Evolutionary conservation across 2,888 invertebrate species (phyloP), one percentile per base, ranked within the genome.

Genomic region (Aphodius sticticus): DNA sequence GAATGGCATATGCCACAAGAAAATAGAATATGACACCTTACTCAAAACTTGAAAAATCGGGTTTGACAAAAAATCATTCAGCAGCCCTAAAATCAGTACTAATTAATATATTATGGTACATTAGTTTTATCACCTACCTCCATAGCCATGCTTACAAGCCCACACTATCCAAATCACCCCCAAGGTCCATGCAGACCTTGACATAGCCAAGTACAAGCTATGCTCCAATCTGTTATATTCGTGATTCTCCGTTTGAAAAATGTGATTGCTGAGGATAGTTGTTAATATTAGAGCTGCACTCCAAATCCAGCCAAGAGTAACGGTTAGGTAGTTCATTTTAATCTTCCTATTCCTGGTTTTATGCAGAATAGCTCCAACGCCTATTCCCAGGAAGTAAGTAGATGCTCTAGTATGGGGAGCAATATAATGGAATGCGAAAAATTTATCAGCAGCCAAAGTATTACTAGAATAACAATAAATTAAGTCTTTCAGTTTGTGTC

Each of bases 81-180:
- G 77, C 69, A 85, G 80, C 77, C 87, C 87, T 87, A 81, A 80
- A 77, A 80, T 38, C 14, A 26, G 36, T 0, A 35, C n/a, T 6
- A n/a, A 77, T 35, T 77, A 69, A 6, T 71, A 71, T 71, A 26
- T 14, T 26, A 71, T 15, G 6, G 16, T 71, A 15, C 14, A 12
- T 71, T 71, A 16, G 16, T 16, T 12, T 26, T 70, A 70, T 14
- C 71, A 70, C 14, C 71, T 83, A 90, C 90, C 90, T 86, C 91
- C 91, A 83, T 90, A 87, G 37, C 91, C 91, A 75, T 88, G 87
- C 16, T 88, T 86, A 82, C 91, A 91, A 70, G 90, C 89, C 84
- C 90, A 90, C 76, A 92, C 88, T 6, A 92, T 88, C 92, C 92
- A 92, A 69, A 86, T 87, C 9, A 92, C 82, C 4, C 89, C 89